phyloP scores from a whole-genome alignment of 2,888 invertebrate species.

The Noctua janthe region DNA sequence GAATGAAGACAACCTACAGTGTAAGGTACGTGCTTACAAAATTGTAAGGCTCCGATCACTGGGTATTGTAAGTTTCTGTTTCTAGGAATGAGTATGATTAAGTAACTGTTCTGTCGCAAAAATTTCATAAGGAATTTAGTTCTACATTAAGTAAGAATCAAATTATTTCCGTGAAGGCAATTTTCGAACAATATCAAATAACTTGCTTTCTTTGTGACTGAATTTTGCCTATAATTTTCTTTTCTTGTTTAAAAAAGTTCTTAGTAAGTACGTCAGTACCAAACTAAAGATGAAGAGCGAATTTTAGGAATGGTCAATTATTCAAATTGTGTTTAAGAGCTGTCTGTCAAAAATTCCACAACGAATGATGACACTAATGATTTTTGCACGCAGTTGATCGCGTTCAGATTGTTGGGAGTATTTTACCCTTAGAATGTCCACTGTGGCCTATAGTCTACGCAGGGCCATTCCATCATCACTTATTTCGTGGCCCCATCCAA shows the following conservation, averaged over 20 bases:
- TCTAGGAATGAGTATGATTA: neutral
- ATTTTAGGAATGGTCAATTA: neutral
- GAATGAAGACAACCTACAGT: neutral
- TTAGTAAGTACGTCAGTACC: neutral
- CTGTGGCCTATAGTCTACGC: neutral
- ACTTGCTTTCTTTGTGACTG: neutral
- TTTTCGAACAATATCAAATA: neutral
- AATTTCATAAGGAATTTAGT: neutral
- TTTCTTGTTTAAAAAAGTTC: neutral
- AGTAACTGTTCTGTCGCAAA: neutral
- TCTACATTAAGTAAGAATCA: neutral
- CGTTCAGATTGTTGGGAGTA: neutral
- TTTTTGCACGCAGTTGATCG: neutral
- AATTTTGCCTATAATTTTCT: neutral
- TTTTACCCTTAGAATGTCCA: neutral
- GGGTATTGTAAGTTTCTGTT: neutral
- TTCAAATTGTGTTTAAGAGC: neutral
- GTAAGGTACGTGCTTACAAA: neutral
- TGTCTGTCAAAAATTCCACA: neutral
- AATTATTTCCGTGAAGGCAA: neutral
- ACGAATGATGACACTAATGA: no score
- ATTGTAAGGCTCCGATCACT: neutral
- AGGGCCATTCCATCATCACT: slow-evolving; percentile 14
- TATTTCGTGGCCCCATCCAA: slow-evolving; percentile 41
- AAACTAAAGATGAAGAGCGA: neutral